Evolutionary conservation across 2,888 invertebrate species (phyloP), one percentile per base, ranked within the genome.

Genomic region (Phyto melanocephala): DNA sequence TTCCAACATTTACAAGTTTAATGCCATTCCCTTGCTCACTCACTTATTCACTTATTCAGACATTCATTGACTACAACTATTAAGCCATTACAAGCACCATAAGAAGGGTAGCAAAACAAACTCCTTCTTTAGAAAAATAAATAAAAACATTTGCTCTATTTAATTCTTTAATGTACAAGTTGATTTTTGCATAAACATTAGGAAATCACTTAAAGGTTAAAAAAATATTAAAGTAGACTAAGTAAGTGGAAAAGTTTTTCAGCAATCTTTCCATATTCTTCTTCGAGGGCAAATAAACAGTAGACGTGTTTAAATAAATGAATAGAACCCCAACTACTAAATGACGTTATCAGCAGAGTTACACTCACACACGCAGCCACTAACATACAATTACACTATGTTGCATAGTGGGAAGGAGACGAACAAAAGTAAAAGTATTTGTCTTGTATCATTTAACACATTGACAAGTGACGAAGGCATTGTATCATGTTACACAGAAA

Each of bases 381-480:
- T 33, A 4, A 10, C 8, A 10, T 15, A 37, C 24, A 13, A 37
- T 33, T 20, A n/a, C 40, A 58, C 45, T 22, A 24, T 20, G 47
- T 15, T 50, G 35, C 7, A 10, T 11, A 20, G 54, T 13, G 65
- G 58, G 15, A 17, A 42, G 22, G 67, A 68, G 17, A 56, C 28
- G 54, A 56, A 56, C 8, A 33, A 22, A 47, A 56, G 45, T 47
- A 58, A 35, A 15, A 24, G 63, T 47, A 79, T 72, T 79, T 71
- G 65, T 79, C 65, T 79, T 71, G 71, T 65, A 82, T 75, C 78
- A 70, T 71, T 82, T 58, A 82, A 71, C 74, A 45, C 24, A 78
- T 74, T 78, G 81, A 82, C 78, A 82, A 78, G 68, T 74, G 78
- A 78, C 74, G 68, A 56, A 42, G 70, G 74, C 63, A 68, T 42